Conservation (phyloP, 2,797 vertebrate species). For the Fistularia commersonii region DNA sequence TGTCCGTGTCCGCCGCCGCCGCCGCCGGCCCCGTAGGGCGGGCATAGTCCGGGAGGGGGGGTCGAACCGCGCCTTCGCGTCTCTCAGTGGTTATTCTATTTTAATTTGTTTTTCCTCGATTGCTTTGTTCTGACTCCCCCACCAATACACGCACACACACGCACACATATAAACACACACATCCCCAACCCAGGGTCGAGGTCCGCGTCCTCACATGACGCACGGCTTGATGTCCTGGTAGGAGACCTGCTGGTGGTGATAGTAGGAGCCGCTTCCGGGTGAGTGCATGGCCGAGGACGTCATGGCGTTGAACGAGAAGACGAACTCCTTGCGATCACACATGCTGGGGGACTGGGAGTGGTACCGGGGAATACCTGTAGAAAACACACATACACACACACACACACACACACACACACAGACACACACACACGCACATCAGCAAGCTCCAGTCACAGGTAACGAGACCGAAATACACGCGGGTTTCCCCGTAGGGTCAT, state of each 20-base stretch:
- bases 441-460: not conserved
- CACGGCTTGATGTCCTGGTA: conserved; percentile 99
- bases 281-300: conserved; percentile 96
- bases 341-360: conserved; percentile 97
- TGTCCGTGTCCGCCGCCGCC: conserved; percentile 25
- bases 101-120: no score
- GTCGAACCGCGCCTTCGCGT: conserved; percentile 9
- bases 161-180: no score
- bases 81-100: conserved; percentile 50
- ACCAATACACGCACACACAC: no score
- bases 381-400: not conserved
- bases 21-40: conserved; percentile 26
- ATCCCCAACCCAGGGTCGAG: no score
- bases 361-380: conserved; percentile 91
- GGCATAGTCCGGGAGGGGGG: conserved; percentile 45
- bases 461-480: no score
- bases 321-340: conserved; percentile 98
- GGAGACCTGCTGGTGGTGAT: conserved; percentile 97
- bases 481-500: no score
- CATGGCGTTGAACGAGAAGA: conserved; percentile 99
- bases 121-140: no score
- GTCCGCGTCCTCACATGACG: conserved; percentile 84
- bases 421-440: not conserved
- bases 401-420: not conserved
- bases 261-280: conserved; percentile 87